A percentile compares a stretch with the other conserved stretches of the same genome.
phyloP scores from a whole-genome alignment of 2,113 vertebrate genomes.

The Oxygymnocypris stewartii region DNA sequence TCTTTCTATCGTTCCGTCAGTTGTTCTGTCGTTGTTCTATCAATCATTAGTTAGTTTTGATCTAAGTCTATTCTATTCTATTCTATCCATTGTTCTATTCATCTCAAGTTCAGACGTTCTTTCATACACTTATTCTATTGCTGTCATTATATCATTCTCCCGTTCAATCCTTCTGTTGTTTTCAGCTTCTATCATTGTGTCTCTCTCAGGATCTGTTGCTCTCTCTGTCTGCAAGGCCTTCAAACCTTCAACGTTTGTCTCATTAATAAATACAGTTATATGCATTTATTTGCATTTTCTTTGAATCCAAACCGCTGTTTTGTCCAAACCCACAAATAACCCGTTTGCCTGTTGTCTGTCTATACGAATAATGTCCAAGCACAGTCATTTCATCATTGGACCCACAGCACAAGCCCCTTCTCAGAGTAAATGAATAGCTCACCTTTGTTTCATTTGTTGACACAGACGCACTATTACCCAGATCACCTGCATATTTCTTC shows the following conservation, averaged over 20 bases:
- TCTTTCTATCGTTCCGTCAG: not conserved
- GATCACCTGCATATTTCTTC: conserved; percentile 9
- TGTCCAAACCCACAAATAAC: not conserved
- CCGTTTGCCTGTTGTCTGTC: not conserved
- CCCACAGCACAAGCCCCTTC: not conserved
- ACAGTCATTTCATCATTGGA: not conserved
- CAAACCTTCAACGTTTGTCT: not conserved
- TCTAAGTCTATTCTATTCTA: not conserved
- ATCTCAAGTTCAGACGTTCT: not conserved
- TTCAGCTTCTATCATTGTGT: not conserved
- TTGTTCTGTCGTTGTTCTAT: not conserved
- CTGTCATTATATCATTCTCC: not conserved
- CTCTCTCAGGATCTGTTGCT: not conserved
- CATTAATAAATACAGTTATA: not conserved
- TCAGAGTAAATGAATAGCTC: not conserved
- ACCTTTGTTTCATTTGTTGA: not conserved
- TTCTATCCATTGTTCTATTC: not conserved
- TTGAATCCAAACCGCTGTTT: not conserved
- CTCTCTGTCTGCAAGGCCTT: not conserved
- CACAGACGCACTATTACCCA: not conserved
- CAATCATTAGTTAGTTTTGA: not conserved
- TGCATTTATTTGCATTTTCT: not conserved
- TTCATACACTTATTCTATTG: not conserved
- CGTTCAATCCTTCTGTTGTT: not conserved
- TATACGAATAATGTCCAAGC: not conserved